A percentile compares a stretch with the other conserved stretches of the same genome.
These are phyloP conservation scores for Amitus sp. DNA, from an alignment of 2,888 invertebrate species.

Conservation along the genomic window DNA sequence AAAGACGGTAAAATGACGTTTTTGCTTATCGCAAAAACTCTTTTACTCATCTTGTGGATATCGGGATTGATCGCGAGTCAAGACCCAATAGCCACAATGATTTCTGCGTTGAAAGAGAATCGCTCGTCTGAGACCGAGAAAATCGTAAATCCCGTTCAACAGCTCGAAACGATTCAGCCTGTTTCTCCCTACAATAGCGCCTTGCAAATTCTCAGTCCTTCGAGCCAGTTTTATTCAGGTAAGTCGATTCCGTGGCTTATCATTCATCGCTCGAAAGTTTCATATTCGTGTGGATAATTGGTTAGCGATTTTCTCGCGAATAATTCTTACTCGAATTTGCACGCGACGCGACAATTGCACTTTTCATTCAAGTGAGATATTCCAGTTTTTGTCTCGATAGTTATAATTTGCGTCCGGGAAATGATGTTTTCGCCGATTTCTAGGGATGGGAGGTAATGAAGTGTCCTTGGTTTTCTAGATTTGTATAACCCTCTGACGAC, in stretches of 20 bases:
- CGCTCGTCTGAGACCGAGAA: conserved; percentile 18
- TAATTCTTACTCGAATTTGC: no score
- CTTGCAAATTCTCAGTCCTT: not conserved
- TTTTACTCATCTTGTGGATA: not conserved
- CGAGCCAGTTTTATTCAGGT: conserved; percentile 2
- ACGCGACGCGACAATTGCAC: no score
- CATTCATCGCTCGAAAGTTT: no score
- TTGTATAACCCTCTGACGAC: conserved; percentile 21
- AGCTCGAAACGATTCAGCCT: not conserved
- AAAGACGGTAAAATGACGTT: not conserved
- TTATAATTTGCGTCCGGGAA: no score
- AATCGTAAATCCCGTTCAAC: conserved; percentile 15
- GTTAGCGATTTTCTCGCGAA: no score
- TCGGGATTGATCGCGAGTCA: not conserved
- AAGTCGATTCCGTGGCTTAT: not conserved
- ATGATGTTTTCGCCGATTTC: no score
- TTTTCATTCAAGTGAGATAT: no score
- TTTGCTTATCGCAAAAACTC: not conserved
- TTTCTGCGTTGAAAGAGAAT: conserved; percentile 20
- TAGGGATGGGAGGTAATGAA: no score
- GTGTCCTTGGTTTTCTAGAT: conserved; percentile 13
- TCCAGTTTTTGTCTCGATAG: no score
- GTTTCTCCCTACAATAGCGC: not conserved
- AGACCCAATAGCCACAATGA: not conserved
- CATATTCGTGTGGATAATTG: no score